These are phyloP conservation scores for Pygoscelis adeliae DNA, from an alignment of 2,113 vertebrate genomes.

Conservation along the genomic window DNA sequence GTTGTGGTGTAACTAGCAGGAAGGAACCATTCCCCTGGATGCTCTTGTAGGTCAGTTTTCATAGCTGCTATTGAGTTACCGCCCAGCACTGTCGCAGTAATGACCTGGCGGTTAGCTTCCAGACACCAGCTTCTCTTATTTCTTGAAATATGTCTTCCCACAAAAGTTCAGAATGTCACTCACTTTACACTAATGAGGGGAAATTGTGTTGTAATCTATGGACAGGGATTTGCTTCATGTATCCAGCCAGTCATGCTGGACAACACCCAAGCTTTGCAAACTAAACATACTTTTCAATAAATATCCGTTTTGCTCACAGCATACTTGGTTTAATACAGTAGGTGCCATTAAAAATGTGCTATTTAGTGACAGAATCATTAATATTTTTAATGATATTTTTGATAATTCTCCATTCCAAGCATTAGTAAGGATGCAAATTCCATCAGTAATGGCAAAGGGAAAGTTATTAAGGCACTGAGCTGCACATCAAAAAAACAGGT, in stretches of 20 bases:
- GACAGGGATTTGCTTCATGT: background rate
- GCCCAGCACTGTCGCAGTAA: background rate
- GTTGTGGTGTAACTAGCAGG: background rate
- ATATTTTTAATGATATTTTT: background rate
- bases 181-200: conserved; percentile 10
- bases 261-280: background rate
- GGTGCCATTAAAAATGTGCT: background rate
- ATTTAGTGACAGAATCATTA: background rate
- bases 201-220: conserved; percentile 11
- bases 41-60: background rate
- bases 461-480: background rate
- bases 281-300: background rate
- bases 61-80: background rate
- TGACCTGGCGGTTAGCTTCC: background rate
- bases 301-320: background rate
- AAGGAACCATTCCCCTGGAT: background rate
- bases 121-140: conserved; percentile 11
- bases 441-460: background rate
- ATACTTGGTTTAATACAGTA: background rate
- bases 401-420: background rate
- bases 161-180: conserved; percentile 23
- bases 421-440: background rate
- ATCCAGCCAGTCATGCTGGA: background rate
- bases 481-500: background rate
- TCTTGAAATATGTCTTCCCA: background rate